phyloP scores from a whole-genome alignment of 2,797 vertebrate species.

The Tarsius wallacei region DNA sequence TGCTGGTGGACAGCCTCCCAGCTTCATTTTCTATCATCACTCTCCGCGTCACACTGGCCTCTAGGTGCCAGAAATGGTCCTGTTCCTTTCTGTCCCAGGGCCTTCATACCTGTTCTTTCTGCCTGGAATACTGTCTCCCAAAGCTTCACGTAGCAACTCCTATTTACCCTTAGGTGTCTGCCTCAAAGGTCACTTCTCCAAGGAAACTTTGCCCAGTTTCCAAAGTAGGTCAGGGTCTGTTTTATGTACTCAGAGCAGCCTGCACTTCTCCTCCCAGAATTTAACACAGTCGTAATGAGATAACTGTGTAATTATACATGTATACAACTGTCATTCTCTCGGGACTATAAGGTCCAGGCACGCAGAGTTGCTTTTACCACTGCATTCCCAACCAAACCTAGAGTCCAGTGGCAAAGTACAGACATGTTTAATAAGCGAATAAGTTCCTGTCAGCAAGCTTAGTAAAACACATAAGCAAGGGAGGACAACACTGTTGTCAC shows the following conservation, averaged over 20 bases:
- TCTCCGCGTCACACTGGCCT: not conserved
- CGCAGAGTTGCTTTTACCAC: slow-evolving; percentile 50
- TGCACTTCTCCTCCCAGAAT: slow-evolving; percentile 55
- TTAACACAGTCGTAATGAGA: slow-evolving; percentile 43
- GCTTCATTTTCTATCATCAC: not conserved
- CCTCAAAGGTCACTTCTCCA: slow-evolving; percentile 15
- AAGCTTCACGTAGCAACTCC: not conserved
- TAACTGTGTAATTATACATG: not conserved
- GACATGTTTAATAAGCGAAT: slow-evolving; percentile 19
- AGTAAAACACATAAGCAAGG: slow-evolving; percentile 53
- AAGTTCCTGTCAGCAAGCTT: slow-evolving; percentile 14
- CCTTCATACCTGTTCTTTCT: slow-evolving; percentile 19
- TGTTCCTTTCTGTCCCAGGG: not conserved
- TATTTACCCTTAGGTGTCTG: not conserved
- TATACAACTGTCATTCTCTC: not conserved
- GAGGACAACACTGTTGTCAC: slow-evolving; percentile 7
- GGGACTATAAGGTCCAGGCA: not conserved
- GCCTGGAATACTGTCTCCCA: not conserved
- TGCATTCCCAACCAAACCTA: slow-evolving; percentile 25
- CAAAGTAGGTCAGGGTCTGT: slow-evolving; percentile 21
- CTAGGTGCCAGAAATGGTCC: not conserved
- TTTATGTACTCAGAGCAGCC: not conserved
- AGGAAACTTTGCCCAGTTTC: slow-evolving; percentile 11
- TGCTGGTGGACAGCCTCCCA: not conserved
- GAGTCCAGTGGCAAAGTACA: not conserved